phyloP scores from a whole-genome alignment of 1,140 invertebrate species.

The Pachypsylla venusta region DNA sequence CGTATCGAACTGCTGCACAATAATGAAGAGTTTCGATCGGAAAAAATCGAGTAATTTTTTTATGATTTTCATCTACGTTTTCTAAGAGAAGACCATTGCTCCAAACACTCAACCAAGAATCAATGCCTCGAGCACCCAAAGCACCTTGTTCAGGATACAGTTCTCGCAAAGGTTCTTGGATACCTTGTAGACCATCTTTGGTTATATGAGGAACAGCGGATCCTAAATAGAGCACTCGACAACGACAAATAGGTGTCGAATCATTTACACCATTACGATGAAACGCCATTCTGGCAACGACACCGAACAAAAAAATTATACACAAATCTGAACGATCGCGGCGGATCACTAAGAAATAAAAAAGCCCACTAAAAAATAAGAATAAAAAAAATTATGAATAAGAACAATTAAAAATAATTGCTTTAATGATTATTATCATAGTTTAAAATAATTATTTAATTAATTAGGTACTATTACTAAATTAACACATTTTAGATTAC shows the following conservation, averaged over 20 bases:
- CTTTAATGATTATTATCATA: no score
- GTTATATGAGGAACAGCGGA: conserved; percentile 94
- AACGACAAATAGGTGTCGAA: conserved; percentile 85
- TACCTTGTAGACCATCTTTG: conserved; percentile 91
- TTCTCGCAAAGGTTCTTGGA: conserved; percentile 91
- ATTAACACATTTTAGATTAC: no score
- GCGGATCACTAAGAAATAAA: no score
- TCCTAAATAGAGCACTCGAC: conserved; percentile 94
- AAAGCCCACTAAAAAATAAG: no score
- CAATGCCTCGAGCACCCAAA: conserved; percentile 73
- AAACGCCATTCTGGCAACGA: conserved; percentile 14
- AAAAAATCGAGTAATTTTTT: conserved; percentile 91
- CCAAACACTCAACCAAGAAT: conserved; percentile 95
- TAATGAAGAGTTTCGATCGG: conserved; percentile 94
- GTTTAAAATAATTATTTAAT: no score
- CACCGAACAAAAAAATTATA: no score
- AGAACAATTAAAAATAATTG: no score
- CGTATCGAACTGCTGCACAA: conserved; percentile 83
- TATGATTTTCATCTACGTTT: conserved; percentile 90
- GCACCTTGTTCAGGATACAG: conserved; percentile 89
- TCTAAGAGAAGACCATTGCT: conserved; percentile 90
- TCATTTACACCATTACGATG: conserved; percentile 27
- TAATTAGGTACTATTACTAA: no score
- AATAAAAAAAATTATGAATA: no score
- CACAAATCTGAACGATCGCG: no score